Percentiles rank a stretch among this genome's conserved stretches.
Evolutionary conservation across 2,888 invertebrate species (phyloP).

Genomic region (Dicranocentrus wangi): DNA sequence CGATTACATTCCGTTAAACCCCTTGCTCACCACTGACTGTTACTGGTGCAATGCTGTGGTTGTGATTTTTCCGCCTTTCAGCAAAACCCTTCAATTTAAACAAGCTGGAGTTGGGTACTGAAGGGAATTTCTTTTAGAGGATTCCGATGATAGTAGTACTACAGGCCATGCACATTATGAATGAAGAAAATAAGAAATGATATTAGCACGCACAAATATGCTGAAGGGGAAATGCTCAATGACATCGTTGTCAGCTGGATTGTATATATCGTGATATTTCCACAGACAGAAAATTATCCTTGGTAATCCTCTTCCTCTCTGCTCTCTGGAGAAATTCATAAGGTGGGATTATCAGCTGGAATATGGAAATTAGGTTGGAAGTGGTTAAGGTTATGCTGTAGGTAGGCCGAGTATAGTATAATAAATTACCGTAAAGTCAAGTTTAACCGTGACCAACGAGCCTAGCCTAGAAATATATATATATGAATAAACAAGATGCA

Average conservation of each 20-base stretch:
- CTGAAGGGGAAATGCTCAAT: neutral
- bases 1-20: neutral
- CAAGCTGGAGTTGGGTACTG: no score
- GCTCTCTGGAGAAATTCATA: neutral
- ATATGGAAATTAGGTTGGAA: constrained; percentile 20
- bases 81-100: no score
- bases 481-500: neutral
- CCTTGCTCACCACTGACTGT: neutral
- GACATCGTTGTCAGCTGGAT: neutral
- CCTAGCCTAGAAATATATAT: constrained; percentile 15
- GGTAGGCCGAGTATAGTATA: constrained; percentile 21
- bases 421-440: constrained; percentile 46
- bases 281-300: neutral
- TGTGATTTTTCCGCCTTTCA: no score
- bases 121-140: no score
- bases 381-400: no score
- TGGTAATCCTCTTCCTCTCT: neutral
- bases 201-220: neutral
- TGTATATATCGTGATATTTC: neutral
- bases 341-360: constrained; percentile 13
- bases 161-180: no score
- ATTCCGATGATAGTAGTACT: no score
- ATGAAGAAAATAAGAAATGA: no score
- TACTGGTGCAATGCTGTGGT: constrained; percentile 22
- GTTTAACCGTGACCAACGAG: constrained; percentile 47